phyloP scores from a whole-genome alignment of 2,888 invertebrate genomes.

The Tetropium fuscum region DNA sequence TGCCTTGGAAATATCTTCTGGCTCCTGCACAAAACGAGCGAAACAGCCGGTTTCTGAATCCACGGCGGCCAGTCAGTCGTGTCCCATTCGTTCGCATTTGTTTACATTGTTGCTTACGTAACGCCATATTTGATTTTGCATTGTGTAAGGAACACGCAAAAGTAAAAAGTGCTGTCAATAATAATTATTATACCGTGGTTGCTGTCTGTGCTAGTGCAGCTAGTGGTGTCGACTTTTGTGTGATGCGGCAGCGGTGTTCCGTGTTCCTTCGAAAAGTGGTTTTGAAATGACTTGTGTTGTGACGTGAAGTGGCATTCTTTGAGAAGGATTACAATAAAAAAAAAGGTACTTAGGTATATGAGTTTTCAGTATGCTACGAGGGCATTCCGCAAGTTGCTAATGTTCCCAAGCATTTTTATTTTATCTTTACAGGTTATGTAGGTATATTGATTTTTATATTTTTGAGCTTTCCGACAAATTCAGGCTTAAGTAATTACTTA shows the following conservation, averaged over 20 bases:
- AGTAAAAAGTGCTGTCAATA: constrained; percentile 1
- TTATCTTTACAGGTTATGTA: too few relatives aligned
- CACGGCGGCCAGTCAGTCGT: constrained; percentile 35
- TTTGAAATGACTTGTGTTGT: constrained; percentile 7
- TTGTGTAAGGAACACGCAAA: not conserved
- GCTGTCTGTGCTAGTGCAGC: constrained; percentile 2
- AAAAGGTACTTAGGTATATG: constrained; percentile 1
- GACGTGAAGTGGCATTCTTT: constrained; percentile 6
- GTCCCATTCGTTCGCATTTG: constrained; percentile 38
- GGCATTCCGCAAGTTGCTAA: not conserved
- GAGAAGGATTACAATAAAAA: constrained; percentile 6
- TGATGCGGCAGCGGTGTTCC: too few relatives aligned
- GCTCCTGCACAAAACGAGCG: constrained; percentile 26
- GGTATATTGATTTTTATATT: too few relatives aligned
- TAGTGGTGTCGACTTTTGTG: constrained; percentile 1
- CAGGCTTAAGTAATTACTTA: too few relatives aligned
- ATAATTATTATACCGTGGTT: too few relatives aligned
- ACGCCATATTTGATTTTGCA: constrained; percentile 16
- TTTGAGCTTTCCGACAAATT: too few relatives aligned
- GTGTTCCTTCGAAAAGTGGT: constrained; percentile 2
- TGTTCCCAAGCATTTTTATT: too few relatives aligned
- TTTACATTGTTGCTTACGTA: constrained; percentile 30
- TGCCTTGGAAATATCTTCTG: constrained; percentile 30
- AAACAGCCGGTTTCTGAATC: constrained; percentile 36
- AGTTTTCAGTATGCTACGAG: constrained; percentile 3